Conservation (phyloP, 2,888 invertebrate species). For the Cinara cedri region DNA sequence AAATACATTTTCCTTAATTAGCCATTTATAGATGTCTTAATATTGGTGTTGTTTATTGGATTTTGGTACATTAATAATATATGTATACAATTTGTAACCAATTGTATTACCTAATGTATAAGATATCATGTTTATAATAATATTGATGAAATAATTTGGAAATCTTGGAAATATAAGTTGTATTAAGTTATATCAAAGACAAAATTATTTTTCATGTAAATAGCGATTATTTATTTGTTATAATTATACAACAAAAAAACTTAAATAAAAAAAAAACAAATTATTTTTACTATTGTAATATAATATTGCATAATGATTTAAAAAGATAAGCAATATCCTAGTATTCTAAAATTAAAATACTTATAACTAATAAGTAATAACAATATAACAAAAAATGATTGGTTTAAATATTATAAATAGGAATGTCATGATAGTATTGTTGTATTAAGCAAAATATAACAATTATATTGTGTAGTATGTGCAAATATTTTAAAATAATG, state of each 20-base stretch:
- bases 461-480: neutral
- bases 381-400: constrained; percentile 35
- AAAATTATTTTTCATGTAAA: neutral
- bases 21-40: constrained; percentile 3
- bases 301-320: constrained; percentile 23
- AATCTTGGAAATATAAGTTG: constrained; percentile 1
- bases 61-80: constrained; percentile 39
- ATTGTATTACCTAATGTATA: neutral
- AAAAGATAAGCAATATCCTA: constrained; percentile 10
- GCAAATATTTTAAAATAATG: neutral
- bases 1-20: constrained; percentile 30
- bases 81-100: constrained; percentile 9
- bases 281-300: neutral
- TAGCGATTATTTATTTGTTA: neutral
- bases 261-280: constrained; percentile 23
- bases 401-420: constrained; percentile 1
- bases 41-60: constrained; percentile 30
- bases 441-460: constrained; percentile 20
- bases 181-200: neutral
- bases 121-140: neutral
- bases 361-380: no score
- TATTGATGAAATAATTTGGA: neutral
- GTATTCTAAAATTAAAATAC: constrained; percentile 25
- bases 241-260: neutral
- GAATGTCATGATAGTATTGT: neutral